A percentile compares a stretch with the other conserved stretches of the same genome.
Evolutionary conservation across 2,113 vertebrate species (phyloP).

Genomic region (Pontoporia blainvillei): DNA sequence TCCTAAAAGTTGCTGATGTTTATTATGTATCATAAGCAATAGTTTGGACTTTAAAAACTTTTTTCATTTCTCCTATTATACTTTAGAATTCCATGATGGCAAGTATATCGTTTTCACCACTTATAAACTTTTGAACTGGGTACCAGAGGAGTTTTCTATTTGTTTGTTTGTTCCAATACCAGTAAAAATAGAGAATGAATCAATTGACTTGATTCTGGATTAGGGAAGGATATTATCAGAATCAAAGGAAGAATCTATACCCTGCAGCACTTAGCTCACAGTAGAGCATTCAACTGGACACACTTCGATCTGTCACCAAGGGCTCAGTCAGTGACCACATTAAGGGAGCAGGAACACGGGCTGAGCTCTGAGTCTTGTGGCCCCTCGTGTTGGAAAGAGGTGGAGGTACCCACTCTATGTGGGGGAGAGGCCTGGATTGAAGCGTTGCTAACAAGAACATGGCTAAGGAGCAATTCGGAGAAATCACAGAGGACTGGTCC

Average conservation of each 20-base stretch:
- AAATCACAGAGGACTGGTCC: neutral
- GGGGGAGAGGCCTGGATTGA: neutral
- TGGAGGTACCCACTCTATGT: neutral
- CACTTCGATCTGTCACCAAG: neutral
- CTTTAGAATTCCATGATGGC: neutral
- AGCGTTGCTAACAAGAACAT: neutral
- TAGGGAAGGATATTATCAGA: neutral
- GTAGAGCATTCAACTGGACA: neutral
- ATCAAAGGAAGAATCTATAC: neutral
- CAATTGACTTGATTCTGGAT: neutral
- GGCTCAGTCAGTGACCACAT: neutral
- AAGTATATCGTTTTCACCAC: neutral
- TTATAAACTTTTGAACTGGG: neutral
- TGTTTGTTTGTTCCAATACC: conserved; percentile 5
- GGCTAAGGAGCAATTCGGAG: neutral
- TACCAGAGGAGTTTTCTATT: neutral
- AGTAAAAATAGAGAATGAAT: neutral
- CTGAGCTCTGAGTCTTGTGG: neutral
- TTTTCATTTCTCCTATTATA: neutral
- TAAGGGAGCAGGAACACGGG: neutral
- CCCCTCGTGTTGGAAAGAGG: neutral
- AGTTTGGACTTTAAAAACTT: neutral
- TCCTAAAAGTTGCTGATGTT: neutral
- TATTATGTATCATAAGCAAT: neutral
- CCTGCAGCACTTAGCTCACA: neutral